These are phyloP conservation scores for Forbesichthys papilliferus DNA, from an alignment of 2,113 vertebrate genomes.

Conservation along the genomic window DNA sequence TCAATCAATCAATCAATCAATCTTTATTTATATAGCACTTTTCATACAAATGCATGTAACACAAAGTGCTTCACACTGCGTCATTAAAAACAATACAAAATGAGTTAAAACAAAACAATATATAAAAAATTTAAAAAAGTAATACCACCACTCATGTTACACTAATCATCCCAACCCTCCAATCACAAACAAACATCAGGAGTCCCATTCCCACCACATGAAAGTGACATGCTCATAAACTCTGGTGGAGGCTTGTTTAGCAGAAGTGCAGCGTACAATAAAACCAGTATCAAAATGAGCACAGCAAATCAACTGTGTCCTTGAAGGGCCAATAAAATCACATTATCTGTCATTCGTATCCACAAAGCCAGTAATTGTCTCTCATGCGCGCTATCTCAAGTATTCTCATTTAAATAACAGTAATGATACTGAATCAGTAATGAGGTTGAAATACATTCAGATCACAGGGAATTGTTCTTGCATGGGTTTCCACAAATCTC, in stretches of 20 bases:
- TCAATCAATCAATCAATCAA: too few relatives aligned
- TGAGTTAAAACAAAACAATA: too few relatives aligned
- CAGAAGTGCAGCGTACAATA: neutral
- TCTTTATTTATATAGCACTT: too few relatives aligned
- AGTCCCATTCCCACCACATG: neutral
- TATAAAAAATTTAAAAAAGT: too few relatives aligned
- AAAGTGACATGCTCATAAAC: slow-evolving; percentile 19
- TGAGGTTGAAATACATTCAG: neutral
- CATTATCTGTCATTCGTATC: slow-evolving; percentile 23
- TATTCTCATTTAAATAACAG: slow-evolving; percentile 5
- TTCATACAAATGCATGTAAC: too few relatives aligned
- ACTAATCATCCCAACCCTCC: too few relatives aligned
- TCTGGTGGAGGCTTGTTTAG: slow-evolving; percentile 14
- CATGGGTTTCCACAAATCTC: too few relatives aligned
- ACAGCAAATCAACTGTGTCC: slow-evolving; percentile 27
- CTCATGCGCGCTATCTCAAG: neutral
- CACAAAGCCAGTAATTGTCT: slow-evolving; percentile 7
- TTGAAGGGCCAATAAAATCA: slow-evolving; percentile 17
- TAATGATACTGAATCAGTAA: neutral
- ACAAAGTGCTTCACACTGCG: too few relatives aligned
- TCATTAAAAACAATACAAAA: too few relatives aligned
- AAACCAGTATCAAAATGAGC: neutral
- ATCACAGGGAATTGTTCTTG: neutral
- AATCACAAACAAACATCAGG: too few relatives aligned
- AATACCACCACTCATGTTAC: too few relatives aligned